phyloP scores from a whole-genome alignment of 2,113 vertebrate species.

The Lamprologus tigripictilis region DNA sequence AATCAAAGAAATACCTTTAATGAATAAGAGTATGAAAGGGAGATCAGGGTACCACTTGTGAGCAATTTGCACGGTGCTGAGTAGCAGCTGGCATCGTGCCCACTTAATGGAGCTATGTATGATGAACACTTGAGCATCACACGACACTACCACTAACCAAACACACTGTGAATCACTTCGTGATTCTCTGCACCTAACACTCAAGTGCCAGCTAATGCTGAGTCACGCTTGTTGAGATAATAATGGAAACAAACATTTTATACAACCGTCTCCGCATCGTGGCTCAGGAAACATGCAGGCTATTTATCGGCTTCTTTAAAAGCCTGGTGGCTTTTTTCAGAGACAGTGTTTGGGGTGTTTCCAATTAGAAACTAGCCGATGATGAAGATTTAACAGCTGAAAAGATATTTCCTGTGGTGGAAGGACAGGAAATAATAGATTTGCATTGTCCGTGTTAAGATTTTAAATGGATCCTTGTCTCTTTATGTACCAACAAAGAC shows the following conservation, averaged over 20 bases:
- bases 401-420: background rate
- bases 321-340: background rate
- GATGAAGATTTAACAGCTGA: background rate
- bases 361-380: background rate
- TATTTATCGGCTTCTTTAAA: background rate
- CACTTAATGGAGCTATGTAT: constrained; percentile 19
- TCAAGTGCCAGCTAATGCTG: constrained; percentile 4
- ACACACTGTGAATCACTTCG: constrained; percentile 18
- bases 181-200: background rate
- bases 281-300: background rate
- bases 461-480: background rate
- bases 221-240: constrained; percentile 13
- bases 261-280: background rate
- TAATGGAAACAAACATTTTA: background rate
- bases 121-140: constrained; percentile 11
- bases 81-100: constrained; percentile 20
- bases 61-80: background rate
- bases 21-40: background rate
- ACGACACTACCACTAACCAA: background rate
- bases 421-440: background rate
- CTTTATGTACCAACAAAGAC: background rate
- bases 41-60: background rate
- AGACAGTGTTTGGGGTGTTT: background rate
- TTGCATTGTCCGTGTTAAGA: background rate
- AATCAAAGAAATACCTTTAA: background rate